Evolutionary conservation across 2,888 invertebrate genomes (phyloP), one percentile per base, ranked within the genome.

Genomic region (Drosophila siamana): DNA sequence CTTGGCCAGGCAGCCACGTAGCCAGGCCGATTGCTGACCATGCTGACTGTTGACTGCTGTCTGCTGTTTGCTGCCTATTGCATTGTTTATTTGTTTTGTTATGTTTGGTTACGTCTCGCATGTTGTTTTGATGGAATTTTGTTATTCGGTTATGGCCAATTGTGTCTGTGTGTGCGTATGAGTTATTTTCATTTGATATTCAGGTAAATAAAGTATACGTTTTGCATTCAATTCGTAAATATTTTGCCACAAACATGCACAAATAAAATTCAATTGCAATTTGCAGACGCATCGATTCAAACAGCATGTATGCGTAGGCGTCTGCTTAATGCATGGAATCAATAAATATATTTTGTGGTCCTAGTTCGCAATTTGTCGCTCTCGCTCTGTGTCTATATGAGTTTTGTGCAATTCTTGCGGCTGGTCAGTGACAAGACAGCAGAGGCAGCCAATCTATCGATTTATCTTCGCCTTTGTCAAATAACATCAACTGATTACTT

Each of bases 401-500:
- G 9, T 26, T 16, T 16, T 15, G n/a, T 13, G n/a, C 7, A 43
- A 22, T 24, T 46, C 62, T 65, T 74, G 80, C 51, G 80, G 79
- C 47, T 77, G 78, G 80, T 80, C 80, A 80, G 79, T 80, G 71
- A 67, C 74, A 67, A 59, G 73, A 65, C 43, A 46, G 24, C 19
- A 56, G 38, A 38, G 50, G 40, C 66, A 56, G 74, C 62, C 68
- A 76, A 69, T 70, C 78, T 74, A 80, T 80, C 83, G 81, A 81
- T 81, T 79, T 81, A 81, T 81, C 79, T 74, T 68, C 57, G 74
- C 86, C 68, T 79, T 78, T 85, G 83, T 76, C 81, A 83, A 77
- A 73, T 76, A 78, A 74, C 86, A 88, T 87, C 87, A 80, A 80
- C 86, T 88, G 87, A 87, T 87, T 87, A 85, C 87, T 88, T 88